Conservation (phyloP, 2,113 vertebrate genomes). For the Colossoma macropomum region DNA sequence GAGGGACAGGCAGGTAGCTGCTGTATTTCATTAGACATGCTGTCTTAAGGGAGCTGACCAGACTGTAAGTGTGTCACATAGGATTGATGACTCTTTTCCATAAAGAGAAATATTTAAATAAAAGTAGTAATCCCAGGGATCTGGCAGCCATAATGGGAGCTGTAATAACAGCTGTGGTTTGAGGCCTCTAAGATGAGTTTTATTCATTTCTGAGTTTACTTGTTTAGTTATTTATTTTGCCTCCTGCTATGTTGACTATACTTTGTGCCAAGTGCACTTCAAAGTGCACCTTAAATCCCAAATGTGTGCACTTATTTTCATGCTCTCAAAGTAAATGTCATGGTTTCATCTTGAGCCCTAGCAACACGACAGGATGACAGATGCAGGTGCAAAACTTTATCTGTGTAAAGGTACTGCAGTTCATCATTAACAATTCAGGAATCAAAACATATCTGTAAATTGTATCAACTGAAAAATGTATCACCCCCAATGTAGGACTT, state of each 20-base stretch:
- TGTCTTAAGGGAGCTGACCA: slow-evolving; percentile 72
- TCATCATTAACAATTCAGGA: background rate
- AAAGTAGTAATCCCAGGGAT: slow-evolving; percentile 67
- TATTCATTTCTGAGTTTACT: slow-evolving; percentile 61
- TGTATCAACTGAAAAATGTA: no score
- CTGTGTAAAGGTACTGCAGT: background rate
- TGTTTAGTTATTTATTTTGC: slow-evolving; percentile 48
- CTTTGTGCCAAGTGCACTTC: slow-evolving; percentile 23
- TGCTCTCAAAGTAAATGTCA: slow-evolving; percentile 28
- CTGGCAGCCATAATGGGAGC: slow-evolving; percentile 64
- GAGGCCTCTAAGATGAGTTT: slow-evolving; percentile 64
- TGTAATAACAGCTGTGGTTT: slow-evolving; percentile 63
- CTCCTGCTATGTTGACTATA: slow-evolving; percentile 21
- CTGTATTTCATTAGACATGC: slow-evolving; percentile 72
- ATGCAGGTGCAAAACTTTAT: slow-evolving; percentile 2
- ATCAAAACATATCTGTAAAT: background rate
- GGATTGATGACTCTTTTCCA: slow-evolving; percentile 73
- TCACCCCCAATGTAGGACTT: no score
- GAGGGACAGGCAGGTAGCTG: slow-evolving; percentile 72
- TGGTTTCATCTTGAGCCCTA: background rate
- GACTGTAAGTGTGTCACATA: slow-evolving; percentile 69
- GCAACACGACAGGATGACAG: slow-evolving; percentile 1
- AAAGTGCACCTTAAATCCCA: slow-evolving; percentile 29
- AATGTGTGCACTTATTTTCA: background rate
- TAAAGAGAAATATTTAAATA: slow-evolving; percentile 75